Conservation (phyloP, 2,888 invertebrate genomes). For the Hypomecis punctinalis region DNA sequence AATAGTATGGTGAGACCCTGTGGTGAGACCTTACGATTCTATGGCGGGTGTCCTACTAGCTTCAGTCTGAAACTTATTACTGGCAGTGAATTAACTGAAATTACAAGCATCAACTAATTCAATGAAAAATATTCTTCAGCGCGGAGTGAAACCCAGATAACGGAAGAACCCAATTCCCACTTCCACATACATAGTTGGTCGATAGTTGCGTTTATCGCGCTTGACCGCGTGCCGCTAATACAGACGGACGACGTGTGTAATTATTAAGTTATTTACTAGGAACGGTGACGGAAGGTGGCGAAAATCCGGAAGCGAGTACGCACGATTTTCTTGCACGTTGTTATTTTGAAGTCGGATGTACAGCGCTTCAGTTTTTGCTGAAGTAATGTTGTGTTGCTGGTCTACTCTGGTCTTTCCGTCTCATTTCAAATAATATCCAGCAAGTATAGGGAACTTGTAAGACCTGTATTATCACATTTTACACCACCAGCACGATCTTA, state of each 20-base stretch:
- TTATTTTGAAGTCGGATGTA: conserved; percentile 7
- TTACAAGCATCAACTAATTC: no score
- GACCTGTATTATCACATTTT: no score
- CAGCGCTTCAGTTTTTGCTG: background rate
- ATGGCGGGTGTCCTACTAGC: no score
- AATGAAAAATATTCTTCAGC: background rate
- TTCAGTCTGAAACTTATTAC: no score
- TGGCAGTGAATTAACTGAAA: no score
- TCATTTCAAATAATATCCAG: no score
- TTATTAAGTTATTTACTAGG: conserved; percentile 53
- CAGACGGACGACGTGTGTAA: conserved; percentile 53
- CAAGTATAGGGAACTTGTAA: no score
- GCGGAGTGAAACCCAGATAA: conserved; percentile 37
- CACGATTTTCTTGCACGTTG: conserved; percentile 18
- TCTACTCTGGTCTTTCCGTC: no score
- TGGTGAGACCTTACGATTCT: no score
- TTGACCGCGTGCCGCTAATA: conserved; percentile 45
- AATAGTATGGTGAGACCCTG: no score
- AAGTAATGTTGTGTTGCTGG: no score
- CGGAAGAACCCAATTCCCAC: conserved; percentile 54
- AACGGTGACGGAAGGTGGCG: conserved; percentile 62
- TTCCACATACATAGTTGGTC: conserved; percentile 44
- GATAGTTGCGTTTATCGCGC: conserved; percentile 45
- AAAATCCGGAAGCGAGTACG: conserved; percentile 53
- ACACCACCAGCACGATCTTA: no score